Conservation (phyloP, 2,797 vertebrate species). For the Lycodopsis pacificus region DNA sequence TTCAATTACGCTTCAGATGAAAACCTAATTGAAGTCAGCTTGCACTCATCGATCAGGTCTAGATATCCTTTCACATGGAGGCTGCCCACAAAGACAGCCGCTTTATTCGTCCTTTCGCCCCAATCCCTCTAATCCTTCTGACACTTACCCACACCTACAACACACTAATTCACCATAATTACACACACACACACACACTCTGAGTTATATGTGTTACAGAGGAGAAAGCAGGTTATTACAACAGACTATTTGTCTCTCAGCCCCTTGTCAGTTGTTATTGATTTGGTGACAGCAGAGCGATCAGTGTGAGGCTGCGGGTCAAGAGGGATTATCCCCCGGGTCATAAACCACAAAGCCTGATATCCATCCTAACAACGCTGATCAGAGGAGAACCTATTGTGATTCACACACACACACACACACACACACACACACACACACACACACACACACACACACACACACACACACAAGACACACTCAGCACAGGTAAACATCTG, state of each 20-base stretch:
- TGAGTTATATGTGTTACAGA: constrained; percentile 11
- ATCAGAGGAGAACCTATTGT: constrained; percentile 13
- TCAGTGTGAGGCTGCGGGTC: constrained; percentile 10
- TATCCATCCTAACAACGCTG: not conserved
- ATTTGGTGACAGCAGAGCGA: constrained; percentile 10
- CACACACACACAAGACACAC: not conserved
- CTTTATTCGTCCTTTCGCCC: constrained; percentile 1
- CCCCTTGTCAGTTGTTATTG: constrained; percentile 11
- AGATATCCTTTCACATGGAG: constrained; percentile 1
- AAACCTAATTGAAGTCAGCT: constrained; percentile 15
- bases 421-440: not conserved
- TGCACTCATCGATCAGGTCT: not conserved
- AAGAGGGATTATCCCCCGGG: constrained; percentile 19
- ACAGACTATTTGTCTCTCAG: constrained; percentile 21
- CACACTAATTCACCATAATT: constrained; percentile 12
- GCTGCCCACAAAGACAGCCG: constrained; percentile 8
- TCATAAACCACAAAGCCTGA: constrained; percentile 26
- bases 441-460: not conserved
- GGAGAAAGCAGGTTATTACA: constrained; percentile 32
- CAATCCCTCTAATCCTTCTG: constrained; percentile 17
- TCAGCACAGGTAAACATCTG: not conserved
- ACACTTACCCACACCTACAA: constrained; percentile 15
- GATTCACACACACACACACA: not conserved
- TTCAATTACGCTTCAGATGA: constrained; percentile 4
- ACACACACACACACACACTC: not conserved